These are phyloP conservation scores for Anodontia alba DNA, from an alignment of 2,888 invertebrate species.

Conservation along the genomic window DNA sequence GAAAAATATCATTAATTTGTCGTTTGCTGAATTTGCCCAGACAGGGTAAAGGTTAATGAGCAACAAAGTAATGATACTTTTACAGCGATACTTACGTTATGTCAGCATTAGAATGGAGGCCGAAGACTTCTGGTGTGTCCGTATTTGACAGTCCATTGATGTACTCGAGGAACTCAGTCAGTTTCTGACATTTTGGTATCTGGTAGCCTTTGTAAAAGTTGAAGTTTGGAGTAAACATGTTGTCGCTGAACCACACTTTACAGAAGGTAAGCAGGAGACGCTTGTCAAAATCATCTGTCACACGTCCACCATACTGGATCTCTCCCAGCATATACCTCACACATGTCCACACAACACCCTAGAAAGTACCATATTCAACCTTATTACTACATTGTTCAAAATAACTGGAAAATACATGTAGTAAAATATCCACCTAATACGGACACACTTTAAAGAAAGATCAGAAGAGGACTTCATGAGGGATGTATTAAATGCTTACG, in stretches of 20 bases:
- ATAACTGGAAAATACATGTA: background rate
- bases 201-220: slow-evolving; percentile 84
- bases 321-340: slow-evolving; percentile 86
- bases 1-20: too few species aligned
- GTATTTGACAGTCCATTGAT: slow-evolving; percentile 81
- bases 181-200: slow-evolving; percentile 83
- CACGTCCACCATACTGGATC: slow-evolving; percentile 85
- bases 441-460: too few species aligned
- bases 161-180: slow-evolving; percentile 82
- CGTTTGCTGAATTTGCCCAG: too few species aligned
- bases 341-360: slow-evolving; percentile 84
- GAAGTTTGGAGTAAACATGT: slow-evolving; percentile 83
- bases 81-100: slow-evolving; percentile 82
- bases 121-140: slow-evolving; percentile 85
- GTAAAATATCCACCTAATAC: too few species aligned
- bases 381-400: too few species aligned
- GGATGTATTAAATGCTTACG: too few species aligned
- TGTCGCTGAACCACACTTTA: slow-evolving; percentile 84
- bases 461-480: too few species aligned
- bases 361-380: too few species aligned
- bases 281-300: slow-evolving; percentile 85
- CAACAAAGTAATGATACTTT: too few species aligned
- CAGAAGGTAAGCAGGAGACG: slow-evolving; percentile 85
- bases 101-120: slow-evolving; percentile 85
- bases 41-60: too few species aligned